phyloP scores from a whole-genome alignment of 2,888 invertebrate species.

The Eumacrocentrus americanus region DNA sequence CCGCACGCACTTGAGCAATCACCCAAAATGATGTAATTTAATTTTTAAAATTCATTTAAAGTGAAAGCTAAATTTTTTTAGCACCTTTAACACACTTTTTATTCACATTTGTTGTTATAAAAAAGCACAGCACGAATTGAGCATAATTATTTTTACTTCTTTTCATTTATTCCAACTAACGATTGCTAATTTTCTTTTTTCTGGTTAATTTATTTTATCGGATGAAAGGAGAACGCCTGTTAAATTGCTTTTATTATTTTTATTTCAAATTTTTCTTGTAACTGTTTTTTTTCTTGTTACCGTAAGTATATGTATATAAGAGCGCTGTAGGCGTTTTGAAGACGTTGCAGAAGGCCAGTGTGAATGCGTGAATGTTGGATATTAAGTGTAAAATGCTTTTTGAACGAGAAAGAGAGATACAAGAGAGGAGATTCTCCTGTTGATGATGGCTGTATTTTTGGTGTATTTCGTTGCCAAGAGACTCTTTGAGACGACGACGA shows the following conservation, averaged over 20 bases:
- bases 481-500: too few relatives aligned
- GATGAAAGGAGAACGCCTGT: too few relatives aligned
- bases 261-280: too few relatives aligned
- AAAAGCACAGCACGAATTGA: slow-evolving; percentile 60
- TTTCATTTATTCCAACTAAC: too few relatives aligned
- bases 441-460: too few relatives aligned
- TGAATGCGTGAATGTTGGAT: slow-evolving; percentile 16
- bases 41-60: neutral
- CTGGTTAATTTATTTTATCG: neutral
- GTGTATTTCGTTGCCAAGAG: slow-evolving; percentile 24
- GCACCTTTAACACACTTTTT: slow-evolving; percentile 1
- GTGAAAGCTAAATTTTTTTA: neutral
- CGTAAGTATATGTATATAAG: neutral
- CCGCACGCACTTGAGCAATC: neutral
- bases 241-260: too few relatives aligned
- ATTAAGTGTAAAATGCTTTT: neutral
- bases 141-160: slow-evolving; percentile 46
- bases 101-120: slow-evolving; percentile 38
- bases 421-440: neutral
- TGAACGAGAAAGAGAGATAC: neutral
- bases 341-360: slow-evolving; percentile 20
- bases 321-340: neutral
- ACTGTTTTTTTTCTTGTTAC: too few relatives aligned
- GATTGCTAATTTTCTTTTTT: neutral
- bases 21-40: too few relatives aligned